Percentiles rank a stretch among this genome's conserved stretches.
These are phyloP conservation scores for Dolomedes plantarius DNA, from an alignment of 2,888 invertebrate genomes.

Conservation along the genomic window DNA sequence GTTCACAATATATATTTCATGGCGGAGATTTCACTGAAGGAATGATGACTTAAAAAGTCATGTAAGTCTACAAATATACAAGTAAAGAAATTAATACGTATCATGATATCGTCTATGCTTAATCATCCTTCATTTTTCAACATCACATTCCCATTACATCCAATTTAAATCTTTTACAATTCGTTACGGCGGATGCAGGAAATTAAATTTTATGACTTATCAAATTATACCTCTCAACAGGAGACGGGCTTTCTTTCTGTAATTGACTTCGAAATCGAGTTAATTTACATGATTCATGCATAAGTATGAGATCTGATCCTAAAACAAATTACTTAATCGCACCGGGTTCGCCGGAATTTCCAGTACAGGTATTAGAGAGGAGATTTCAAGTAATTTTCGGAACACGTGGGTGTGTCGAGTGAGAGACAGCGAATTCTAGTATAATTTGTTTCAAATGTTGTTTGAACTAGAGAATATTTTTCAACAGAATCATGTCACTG, in stretches of 20 bases:
- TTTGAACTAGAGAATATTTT: no score
- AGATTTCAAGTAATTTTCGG: not conserved
- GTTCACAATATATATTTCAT: no score
- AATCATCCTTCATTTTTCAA: no score
- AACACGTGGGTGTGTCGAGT: not conserved
- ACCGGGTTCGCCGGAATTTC: not conserved
- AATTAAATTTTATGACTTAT: constrained; percentile 40
- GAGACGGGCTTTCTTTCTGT: constrained; percentile 14
- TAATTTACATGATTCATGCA: constrained; percentile 36
- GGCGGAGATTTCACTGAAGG: no score
- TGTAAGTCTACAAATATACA: no score
- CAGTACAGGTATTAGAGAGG: not conserved
- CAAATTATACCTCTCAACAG: constrained; percentile 39
- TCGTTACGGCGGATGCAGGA: not conserved
- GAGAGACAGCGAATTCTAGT: no score
- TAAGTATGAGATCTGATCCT: not conserved
- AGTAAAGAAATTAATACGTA: no score
- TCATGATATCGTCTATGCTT: no score
- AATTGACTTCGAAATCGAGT: constrained; percentile 10
- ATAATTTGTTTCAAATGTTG: no score
- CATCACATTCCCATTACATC: not conserved
- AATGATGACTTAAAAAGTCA: no score
- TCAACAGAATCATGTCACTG: no score
- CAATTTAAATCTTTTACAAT: not conserved
- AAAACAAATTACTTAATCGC: constrained; percentile 63